Evolutionary conservation across 2,113 vertebrate genomes (phyloP), one percentile per base, ranked within the genome.

Genomic region (Lates calcarifer): DNA sequence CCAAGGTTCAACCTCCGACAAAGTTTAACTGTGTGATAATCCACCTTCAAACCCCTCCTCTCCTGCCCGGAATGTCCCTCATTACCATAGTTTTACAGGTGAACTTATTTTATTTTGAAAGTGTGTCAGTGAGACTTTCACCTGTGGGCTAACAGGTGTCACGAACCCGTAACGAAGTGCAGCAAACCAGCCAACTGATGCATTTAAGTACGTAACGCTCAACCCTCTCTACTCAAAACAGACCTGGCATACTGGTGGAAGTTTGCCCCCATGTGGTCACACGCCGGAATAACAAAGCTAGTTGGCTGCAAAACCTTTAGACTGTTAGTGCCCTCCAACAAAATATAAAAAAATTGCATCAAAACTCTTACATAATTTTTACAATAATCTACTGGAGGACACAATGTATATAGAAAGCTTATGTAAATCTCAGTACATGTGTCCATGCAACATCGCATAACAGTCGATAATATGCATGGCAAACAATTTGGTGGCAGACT

Each of bases 211-310:
- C 51, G 22, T 12, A 12, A 9, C 39, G 14, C 29, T 26, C 33
- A 79, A 56, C n/a, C 39, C 47, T 29, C 33, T 20, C 7, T 1
- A 3, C 1, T 41, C 3, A 20, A 3, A 29, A 11, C 26, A 37
- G 8, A 10, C 2, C 15, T 33, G 4, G 37, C 20, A 14, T 0
- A 4, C 7, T 22, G n/a, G 37, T 45, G 26, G 17, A 17, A 39
- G 74, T 13, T 5, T 53, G 82, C 84, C 86, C 37, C n/a, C 88
- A 5, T 17, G 73, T 85, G 90, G 67, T 13, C 1, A 47, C 1
- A n/a, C 1, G 0, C 5, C 7, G 33, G 12, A 66, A 81, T 28
- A 51, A 53, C 49, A 18, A 20, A 6, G 5, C 7, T 11, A 2
- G 20, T 26, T 10, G 9, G 51, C 51, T 26, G 51, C n/a, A 55